Base-by-base conservation (phyloP, 1,140 invertebrate species). In the Pantala flavescens region DNA sequence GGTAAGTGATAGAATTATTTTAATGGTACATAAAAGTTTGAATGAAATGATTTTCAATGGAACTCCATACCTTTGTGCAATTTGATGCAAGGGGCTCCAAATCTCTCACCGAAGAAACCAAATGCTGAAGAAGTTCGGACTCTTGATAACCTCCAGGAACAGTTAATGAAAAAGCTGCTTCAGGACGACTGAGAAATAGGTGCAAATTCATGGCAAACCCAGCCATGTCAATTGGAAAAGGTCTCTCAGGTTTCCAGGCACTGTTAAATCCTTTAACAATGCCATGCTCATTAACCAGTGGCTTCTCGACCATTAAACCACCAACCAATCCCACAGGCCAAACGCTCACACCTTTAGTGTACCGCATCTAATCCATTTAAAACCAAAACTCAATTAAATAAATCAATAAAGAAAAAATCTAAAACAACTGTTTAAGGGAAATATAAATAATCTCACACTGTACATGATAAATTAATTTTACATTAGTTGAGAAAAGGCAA, bases 181-280 rank as follows among this genome's bases (percentile, higher is more conserved):
- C 85, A 7, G 91, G 89, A 81, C 91, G 87, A 1, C 90, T 84
- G 2, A 94, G 82, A 23, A 99, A 85, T 14, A 97, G 83, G 23
- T 90, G 86, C 1, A 97, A 81, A 83, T 96, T 97, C 16, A 99
- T 91, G 19, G 95, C 96, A 84, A 99, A 99, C 0, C 95, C 97
- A 2, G 97, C 97, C 98, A 99, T 99, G 80, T 99, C 98, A 28
- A 97, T 90, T 7, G 97, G 95, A 86, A 98, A 99, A 0, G 91
- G 90, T 77, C 97, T 84, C 75, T 95, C 89, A 0, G 94, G 91
- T 78, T 92, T 91, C 94, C 94, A 98, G 2, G 86, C 88, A 16
- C 90, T 89, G 82, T 91, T 93, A 83, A 93, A 98, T 12, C 92
- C 92, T 21, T 86, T 86, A 1, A 98, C 93, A 82, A 92, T 89